Percentiles rank a stretch among this genome's conserved stretches.
phyloP scores from a whole-genome alignment of 2,797 vertebrate species.

The Siniperca obscura region DNA sequence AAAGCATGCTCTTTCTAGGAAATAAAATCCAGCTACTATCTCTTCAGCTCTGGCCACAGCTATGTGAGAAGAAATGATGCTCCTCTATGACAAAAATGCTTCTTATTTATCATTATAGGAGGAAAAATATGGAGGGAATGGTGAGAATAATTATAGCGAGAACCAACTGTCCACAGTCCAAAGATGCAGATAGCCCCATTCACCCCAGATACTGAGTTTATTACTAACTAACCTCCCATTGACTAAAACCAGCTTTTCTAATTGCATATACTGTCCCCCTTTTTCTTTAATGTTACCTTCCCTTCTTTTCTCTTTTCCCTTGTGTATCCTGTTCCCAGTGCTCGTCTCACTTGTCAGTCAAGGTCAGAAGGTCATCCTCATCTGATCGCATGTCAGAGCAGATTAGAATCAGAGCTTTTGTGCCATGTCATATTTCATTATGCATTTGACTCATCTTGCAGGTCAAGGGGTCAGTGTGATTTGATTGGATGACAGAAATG shows the following conservation, averaged over 20 bases:
- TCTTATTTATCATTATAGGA: slow-evolving; percentile 33
- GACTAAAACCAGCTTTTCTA: slow-evolving; percentile 65
- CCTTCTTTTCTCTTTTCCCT: slow-evolving; percentile 65
- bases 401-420: slow-evolving; percentile 88
- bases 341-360: slow-evolving; percentile 84
- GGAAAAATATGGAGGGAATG: slow-evolving; percentile 32
- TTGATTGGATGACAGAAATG: slow-evolving; percentile 90
- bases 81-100: slow-evolving; percentile 17
- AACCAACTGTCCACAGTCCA: slow-evolving; percentile 43
- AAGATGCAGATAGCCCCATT: slow-evolving; percentile 58
- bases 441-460: slow-evolving; percentile 85
- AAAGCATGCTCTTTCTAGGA: slow-evolving; percentile 36
- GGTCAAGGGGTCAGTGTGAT: slow-evolving; percentile 87
- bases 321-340: slow-evolving; percentile 69
- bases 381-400: slow-evolving; percentile 89
- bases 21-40: slow-evolving; percentile 55
- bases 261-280: slow-evolving; percentile 51
- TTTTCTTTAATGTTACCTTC: slow-evolving; percentile 69
- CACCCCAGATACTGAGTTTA: slow-evolving; percentile 58
- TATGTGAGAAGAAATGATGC: slow-evolving; percentile 20
- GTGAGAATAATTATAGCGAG: slow-evolving; percentile 44
- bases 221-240: slow-evolving; percentile 68
- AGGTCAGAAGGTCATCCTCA: slow-evolving; percentile 86
- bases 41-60: slow-evolving; percentile 27
- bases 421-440: slow-evolving; percentile 90